Percentiles rank a stretch among this genome's conserved stretches.
phyloP scores from a whole-genome alignment of 2,113 vertebrate genomes.

The Megatriorchis doriae region DNA sequence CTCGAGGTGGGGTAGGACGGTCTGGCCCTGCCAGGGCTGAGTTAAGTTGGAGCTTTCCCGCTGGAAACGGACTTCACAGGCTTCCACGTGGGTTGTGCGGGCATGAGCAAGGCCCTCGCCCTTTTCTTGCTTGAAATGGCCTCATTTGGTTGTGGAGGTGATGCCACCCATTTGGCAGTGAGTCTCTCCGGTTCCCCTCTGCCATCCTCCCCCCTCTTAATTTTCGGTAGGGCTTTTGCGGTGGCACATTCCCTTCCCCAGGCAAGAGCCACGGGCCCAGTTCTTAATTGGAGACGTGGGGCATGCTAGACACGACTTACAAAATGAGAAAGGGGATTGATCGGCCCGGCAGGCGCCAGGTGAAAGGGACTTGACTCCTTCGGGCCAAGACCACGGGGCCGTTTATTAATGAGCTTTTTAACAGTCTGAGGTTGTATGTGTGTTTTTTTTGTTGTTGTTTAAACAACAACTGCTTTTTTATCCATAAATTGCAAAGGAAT shows the following conservation, averaged over 20 bases:
- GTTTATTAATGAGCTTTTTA: conserved; percentile 36
- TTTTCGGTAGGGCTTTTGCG: neutral
- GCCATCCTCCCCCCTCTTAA: neutral
- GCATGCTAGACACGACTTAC: neutral
- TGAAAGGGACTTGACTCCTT: conserved; percentile 21
- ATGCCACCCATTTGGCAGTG: neutral
- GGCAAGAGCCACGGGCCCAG: neutral
- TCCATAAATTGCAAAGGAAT: no score
- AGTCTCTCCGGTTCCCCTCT: neutral
- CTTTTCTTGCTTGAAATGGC: neutral
- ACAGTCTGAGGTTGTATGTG: neutral
- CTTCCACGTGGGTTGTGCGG: accelerated
- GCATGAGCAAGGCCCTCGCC: accelerated
- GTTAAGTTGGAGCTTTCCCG: neutral
- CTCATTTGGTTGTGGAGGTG: accelerated
- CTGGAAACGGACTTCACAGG: neutral
- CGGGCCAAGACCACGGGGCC: neutral
- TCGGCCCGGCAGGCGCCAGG: neutral
- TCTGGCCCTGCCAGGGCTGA: neutral
- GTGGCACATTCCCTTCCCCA: neutral
- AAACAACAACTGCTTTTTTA: no score
- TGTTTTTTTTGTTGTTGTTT: neutral
- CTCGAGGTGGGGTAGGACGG: conserved; percentile 9
- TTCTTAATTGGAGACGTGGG: neutral
- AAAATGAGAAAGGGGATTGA: neutral